A percentile compares a stretch with the other conserved stretches of the same genome.
phyloP scores from a whole-genome alignment of 2,888 invertebrate species.

The Zhuqinia jingwanae region DNA sequence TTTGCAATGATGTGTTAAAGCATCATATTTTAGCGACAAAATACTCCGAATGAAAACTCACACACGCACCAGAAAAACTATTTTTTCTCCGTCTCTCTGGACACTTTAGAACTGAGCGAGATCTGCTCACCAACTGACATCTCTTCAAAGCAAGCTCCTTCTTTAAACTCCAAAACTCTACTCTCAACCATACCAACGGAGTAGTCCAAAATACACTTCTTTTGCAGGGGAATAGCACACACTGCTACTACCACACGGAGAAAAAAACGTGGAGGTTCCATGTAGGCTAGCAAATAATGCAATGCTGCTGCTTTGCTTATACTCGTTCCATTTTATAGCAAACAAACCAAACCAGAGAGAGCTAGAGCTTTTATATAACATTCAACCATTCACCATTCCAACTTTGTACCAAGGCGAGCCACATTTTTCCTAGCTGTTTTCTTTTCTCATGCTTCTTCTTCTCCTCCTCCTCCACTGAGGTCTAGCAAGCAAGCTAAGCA shows the following conservation, averaged over 20 bases:
- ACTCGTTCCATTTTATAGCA: not conserved
- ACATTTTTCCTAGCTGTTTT: not conserved
- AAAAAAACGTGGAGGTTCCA: constrained; percentile 10
- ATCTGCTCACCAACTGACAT: constrained; percentile 63
- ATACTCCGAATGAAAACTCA: too few relatives aligned
- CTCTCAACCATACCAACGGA: too few relatives aligned
- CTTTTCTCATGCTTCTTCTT: not conserved
- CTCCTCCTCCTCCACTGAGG: not conserved
- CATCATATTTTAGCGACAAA: too few relatives aligned
- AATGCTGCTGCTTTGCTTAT: not conserved
- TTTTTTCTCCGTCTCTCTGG: too few relatives aligned
- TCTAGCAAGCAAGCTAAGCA: too few relatives aligned
- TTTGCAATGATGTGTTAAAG: too few relatives aligned
- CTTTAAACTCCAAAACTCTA: not conserved
- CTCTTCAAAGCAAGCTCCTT: constrained; percentile 18
- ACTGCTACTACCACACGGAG: not conserved
- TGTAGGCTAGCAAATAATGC: not conserved
- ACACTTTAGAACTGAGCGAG: constrained; percentile 39
- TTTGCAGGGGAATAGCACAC: too few relatives aligned
- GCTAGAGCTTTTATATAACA: too few relatives aligned
- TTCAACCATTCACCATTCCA: not conserved
- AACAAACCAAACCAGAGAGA: too few relatives aligned
- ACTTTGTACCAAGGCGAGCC: constrained; percentile 1
- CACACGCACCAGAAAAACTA: too few relatives aligned
- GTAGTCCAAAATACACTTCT: too few relatives aligned